A percentile compares a stretch with the other conserved stretches of the same genome.
These are phyloP conservation scores for Parapsyche elsis DNA, from an alignment of 1,140 invertebrate species.

Conservation along the genomic window DNA sequence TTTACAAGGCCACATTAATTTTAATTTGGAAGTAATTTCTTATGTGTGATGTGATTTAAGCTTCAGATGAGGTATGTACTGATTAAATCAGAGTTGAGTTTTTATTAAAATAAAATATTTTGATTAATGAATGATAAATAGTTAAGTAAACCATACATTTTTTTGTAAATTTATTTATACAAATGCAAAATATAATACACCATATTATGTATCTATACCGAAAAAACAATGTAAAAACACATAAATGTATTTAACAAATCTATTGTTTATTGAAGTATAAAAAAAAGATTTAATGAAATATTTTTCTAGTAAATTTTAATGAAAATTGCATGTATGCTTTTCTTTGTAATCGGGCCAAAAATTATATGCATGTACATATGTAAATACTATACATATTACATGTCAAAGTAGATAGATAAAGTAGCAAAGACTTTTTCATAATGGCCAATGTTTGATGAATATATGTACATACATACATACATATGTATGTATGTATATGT, in stretches of 20 bases:
- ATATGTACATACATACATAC: background rate
- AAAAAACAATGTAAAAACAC: too few relatives aligned
- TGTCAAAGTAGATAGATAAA: background rate
- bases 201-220: too few relatives aligned
- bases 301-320: background rate
- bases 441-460: background rate
- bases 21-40: background rate
- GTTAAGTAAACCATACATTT: too few relatives aligned
- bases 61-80: background rate
- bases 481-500: background rate
- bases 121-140: too few relatives aligned
- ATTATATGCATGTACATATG: too few relatives aligned
- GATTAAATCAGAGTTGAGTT: constrained; percentile 4
- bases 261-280: background rate
- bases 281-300: background rate
- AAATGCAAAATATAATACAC: too few relatives aligned
- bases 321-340: background rate
- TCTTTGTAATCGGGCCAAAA: too few relatives aligned
- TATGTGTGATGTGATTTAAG: background rate
- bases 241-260: too few relatives aligned
- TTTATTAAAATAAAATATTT: background rate
- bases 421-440: background rate
- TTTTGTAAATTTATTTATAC: background rate
- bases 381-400: too few relatives aligned
- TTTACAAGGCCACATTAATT: background rate